Evolutionary conservation across 2,113 vertebrate species (phyloP), one percentile per base, ranked within the genome.

Genomic region (Lynx canadensis): DNA sequence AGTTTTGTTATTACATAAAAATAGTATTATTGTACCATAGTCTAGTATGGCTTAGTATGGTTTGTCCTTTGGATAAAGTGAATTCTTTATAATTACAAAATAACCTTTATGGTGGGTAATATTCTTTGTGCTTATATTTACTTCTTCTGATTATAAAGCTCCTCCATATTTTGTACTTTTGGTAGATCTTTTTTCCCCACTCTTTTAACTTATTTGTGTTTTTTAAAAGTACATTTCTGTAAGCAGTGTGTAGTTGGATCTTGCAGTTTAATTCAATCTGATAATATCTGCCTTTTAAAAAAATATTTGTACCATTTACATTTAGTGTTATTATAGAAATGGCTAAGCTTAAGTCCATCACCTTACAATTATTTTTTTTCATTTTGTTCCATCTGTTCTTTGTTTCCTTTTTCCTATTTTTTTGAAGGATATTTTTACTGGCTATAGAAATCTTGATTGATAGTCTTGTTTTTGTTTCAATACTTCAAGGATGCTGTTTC

Each of bases 241-340:
- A 79, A 79, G n/a, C 9, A n/a, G 7, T 19, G 36, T 86, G 13
- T 25, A 57, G 23, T 52, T 76, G 41, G 3, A 5, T 87, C 74
- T 95, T 91, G 1, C 27, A 80, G 29, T 88, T 94, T 78, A 41
- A 68, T 21, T 7, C 10, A 94, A 23, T 52, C 16, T 41, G 18
- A 96, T 25, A 60, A 74, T 45, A 63, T 80, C 38, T 89, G 55
- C 23, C 55, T 57, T 95, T 89, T 63, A 87, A 52, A 68, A 36
- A 21, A 80, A 23, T 80, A 74, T 97, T 79, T 96, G 55, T 41
- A 69, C n/a, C 55, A 91, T 38, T 91, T 93, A 89, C 2, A 52
- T 91, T 94, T 97, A 87, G 36, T 96, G 71, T 91, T 65, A 50
- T 88, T 93, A 79, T 80, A 76, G 33, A 65, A 68, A 33, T 68